A percentile compares a stretch with the other conserved stretches of the same genome.
phyloP scores from a whole-genome alignment of 2,797 vertebrate species.

The Cichlasoma orientale region DNA sequence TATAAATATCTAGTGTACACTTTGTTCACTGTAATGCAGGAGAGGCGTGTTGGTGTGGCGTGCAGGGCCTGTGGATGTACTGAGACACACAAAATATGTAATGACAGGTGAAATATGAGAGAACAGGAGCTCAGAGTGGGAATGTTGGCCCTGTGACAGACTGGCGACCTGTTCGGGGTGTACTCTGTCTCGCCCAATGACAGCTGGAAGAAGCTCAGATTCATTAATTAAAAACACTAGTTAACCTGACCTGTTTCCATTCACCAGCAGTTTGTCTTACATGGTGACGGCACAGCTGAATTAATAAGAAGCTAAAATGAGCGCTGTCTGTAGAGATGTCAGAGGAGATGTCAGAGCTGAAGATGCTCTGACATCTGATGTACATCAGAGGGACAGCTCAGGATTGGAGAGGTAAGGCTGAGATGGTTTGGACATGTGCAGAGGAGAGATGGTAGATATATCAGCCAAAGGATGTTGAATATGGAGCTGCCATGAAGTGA shows the following conservation, averaged over 20 bases:
- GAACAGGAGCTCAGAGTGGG: not conserved
- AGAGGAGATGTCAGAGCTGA: too few species aligned
- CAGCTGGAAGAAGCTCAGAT: not conserved
- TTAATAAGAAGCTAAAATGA: not conserved
- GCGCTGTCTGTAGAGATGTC: not conserved
- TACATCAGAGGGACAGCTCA: too few species aligned
- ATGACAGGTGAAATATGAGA: not conserved
- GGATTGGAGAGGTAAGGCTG: too few species aligned
- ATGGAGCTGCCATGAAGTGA: too few species aligned
- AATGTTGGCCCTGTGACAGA: not conserved
- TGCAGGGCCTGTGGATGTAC: not conserved
- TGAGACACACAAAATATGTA: not conserved
- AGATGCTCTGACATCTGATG: too few species aligned
- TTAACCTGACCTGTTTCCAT: not conserved
- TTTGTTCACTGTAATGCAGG: constrained; percentile 12
- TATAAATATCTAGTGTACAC: constrained; percentile 67
- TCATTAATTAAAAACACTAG: not conserved
- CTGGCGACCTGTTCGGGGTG: not conserved
- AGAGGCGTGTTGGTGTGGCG: not conserved
- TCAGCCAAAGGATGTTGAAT: too few species aligned
- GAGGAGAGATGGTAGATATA: too few species aligned
- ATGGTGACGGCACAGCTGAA: not conserved
- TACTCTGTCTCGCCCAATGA: not conserved
- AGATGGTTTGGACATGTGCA: too few species aligned
- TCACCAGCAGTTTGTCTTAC: not conserved